Conservation (phyloP, 2,113 vertebrate species). For the Puffinus mauretanicus region DNA sequence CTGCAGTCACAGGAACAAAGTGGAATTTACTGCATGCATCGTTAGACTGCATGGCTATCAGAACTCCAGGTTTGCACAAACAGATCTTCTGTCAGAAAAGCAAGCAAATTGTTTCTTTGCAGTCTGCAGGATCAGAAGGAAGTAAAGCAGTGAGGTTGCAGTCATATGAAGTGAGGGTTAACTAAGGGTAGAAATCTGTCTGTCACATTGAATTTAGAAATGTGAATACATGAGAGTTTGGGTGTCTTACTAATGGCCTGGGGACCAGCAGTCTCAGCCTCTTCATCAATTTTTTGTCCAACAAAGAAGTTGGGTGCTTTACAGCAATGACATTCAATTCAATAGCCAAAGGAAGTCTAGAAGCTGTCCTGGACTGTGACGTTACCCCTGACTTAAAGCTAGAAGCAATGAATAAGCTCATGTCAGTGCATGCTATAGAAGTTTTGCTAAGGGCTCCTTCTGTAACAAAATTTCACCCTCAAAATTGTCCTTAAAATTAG, state of each 20-base stretch:
- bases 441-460: conserved; percentile 10
- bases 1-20: neutral
- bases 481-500: neutral
- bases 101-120: neutral
- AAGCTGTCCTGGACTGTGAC: neutral
- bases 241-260: neutral
- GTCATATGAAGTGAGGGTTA: neutral
- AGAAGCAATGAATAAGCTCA: conserved; percentile 9
- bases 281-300: neutral
- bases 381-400: neutral
- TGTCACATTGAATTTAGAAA: neutral
- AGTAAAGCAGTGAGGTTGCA: neutral
- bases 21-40: neutral
- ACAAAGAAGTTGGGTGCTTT: neutral
- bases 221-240: neutral
- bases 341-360: conserved; percentile 5
- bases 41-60: neutral
- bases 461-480: neutral
- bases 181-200: neutral
- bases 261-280: neutral
- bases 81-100: neutral
- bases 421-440: neutral
- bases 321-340: neutral
- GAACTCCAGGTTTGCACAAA: neutral
- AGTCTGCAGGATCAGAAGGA: neutral